A percentile compares a stretch with the other conserved stretches of the same genome.
Evolutionary conservation across 2,797 vertebrate species (phyloP).

Genomic region (Lacerta bilineata): DNA sequence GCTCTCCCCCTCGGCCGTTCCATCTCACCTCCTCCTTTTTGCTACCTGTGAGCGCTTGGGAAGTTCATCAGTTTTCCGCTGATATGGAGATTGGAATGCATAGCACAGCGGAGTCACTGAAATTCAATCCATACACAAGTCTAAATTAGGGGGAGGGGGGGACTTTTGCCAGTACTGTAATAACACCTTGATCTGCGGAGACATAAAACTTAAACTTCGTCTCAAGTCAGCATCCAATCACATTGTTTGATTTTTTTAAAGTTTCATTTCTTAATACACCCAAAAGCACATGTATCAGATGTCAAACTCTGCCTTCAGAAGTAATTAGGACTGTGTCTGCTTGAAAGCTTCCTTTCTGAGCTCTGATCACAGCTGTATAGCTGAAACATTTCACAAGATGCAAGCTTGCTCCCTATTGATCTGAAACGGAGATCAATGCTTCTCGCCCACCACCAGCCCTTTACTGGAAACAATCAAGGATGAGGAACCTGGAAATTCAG

Average conservation of each 20-base stretch:
- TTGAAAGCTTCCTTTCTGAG: conserved; percentile 56
- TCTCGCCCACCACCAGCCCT: background rate
- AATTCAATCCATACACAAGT: conserved; percentile 70
- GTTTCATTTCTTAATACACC: conserved; percentile 72
- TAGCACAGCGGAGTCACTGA: conserved; percentile 64
- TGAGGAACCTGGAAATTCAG: conserved; percentile 48
- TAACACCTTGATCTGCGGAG: conserved; percentile 76
- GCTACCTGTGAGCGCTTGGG: conserved; percentile 67
- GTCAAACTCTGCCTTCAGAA: conserved; percentile 52
- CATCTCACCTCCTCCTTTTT: conserved; percentile 42
- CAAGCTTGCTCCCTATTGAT: conserved; percentile 1
- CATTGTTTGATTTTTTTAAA: conserved; percentile 62
- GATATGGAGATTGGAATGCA: conserved; percentile 61
- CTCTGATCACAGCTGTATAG: conserved; percentile 38
- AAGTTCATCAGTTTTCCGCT: conserved; percentile 53
- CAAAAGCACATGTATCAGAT: conserved; percentile 61
- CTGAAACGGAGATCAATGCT: conserved; percentile 40
- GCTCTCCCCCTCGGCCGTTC: background rate
- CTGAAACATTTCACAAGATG: conserved; percentile 11
- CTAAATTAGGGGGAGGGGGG: conserved; percentile 66
- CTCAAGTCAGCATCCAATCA: conserved; percentile 73
- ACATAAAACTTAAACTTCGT: conserved; percentile 73
- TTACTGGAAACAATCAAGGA: conserved; percentile 35
- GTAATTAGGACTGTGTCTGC: conserved; percentile 41
- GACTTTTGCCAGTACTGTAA: conserved; percentile 66